Base-by-base conservation (phyloP, 2,113 vertebrate species). In the Cervus canadensis region DNA sequence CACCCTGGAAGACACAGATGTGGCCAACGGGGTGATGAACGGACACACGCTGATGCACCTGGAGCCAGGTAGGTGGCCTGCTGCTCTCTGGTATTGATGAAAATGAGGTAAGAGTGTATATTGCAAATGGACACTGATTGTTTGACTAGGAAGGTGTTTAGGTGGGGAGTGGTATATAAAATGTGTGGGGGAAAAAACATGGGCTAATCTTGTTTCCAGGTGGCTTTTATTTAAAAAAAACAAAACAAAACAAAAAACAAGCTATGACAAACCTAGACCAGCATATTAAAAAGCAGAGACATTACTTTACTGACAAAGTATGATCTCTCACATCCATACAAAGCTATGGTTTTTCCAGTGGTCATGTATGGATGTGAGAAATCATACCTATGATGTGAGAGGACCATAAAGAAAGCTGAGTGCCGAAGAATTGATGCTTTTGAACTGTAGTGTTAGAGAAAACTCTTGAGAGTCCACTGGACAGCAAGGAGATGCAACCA, bases 11-110 rank as follows among this genome's bases (percentile, higher is more conserved):
- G 99, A 99, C 5, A 91, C 98, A 0, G 99, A 99, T 62, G 95
- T 99, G 86, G 98, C 97, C 25, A 99, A 99, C 0, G 99, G 99
- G 67, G 17, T 98, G 17, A 95, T 98, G 45, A 99, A 99, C 0
- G 99, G 99, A 87, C 99, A 99, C 0, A 8, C 96, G 3, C 99
- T 98, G 0, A 98, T 98, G 74, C 96, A 36, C 62, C 74, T 98
- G 89, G 99, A 98, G 90, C 98, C 99, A 97, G 99, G 99, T 99
- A 96, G 98, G 99, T 89, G 50, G 30, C 90, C 3, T 50, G 59
- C 40, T 60, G 43, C 1, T 7, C 10, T 83, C 74, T 13, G 14
- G 14, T 17, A 2, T 43, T 82, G 59, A 10, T 33, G 15, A 15
- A 56, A 26, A 52, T 15, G 62, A 36, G 60, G 17, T 76, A 40